Percentiles rank a stretch among this genome's conserved stretches.
Conservation (phyloP, 2,888 invertebrate genomes). For the Stegophylla sp. region DNA sequence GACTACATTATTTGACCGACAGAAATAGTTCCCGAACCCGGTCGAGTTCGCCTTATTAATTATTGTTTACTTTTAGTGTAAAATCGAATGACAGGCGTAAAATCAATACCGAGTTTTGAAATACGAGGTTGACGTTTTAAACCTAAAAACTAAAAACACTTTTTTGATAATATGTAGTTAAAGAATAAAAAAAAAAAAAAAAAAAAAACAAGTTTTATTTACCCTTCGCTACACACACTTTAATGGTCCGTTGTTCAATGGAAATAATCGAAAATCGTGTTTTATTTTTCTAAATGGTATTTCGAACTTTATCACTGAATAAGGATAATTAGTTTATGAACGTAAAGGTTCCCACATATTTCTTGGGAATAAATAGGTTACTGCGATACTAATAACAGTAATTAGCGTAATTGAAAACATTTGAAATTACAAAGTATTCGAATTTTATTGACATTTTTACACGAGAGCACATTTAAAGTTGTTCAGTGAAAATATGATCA, state of each 20-base stretch:
- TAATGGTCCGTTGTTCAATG: constrained; percentile 3
- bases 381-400: neutral
- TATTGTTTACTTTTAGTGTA: constrained; percentile 1
- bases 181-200: constrained; percentile 18
- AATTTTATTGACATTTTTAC: too few species aligned
- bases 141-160: constrained; percentile 32
- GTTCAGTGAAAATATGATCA: too few species aligned
- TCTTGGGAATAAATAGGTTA: neutral
- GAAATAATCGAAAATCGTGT: constrained; percentile 4
- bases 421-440: too few species aligned
- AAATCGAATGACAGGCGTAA: constrained; percentile 1
- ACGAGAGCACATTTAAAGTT: too few species aligned
- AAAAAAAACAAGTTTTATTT: constrained; percentile 37
- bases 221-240: constrained; percentile 1
- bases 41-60: neutral
- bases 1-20: neutral
- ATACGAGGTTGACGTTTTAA: constrained; percentile 10
- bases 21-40: neutral
- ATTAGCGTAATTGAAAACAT: too few species aligned
- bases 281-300: neutral
- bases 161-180: constrained; percentile 16
- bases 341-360: neutral
- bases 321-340: constrained; percentile 21
- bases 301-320: neutral
- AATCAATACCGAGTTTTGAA: constrained; percentile 30